Evolutionary conservation across 2,888 invertebrate genomes (phyloP), one percentile per base, ranked within the genome.

Genomic region (Cosmorhoe ocellata): DNA sequence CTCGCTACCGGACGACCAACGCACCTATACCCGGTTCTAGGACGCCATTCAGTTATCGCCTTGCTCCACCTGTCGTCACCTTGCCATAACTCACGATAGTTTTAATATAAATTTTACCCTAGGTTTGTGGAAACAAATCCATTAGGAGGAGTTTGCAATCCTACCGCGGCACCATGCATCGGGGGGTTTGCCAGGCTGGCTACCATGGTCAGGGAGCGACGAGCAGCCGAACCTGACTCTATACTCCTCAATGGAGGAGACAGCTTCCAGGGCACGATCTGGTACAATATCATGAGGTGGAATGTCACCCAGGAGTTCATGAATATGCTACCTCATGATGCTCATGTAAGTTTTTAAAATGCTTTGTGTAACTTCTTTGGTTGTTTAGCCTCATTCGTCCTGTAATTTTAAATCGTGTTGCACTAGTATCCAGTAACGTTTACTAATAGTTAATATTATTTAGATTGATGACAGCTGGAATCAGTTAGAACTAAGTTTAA

Each of bases 281-380:
- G 95, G 95, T 97, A 96, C 71, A 94, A 93, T 54, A 70, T 95
- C 1, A 89, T 94, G 32, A 86, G 93, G 60, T 95, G 95, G 94
- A 94, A 94, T 59, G 94, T 94, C 0, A 95, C 96, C 0, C 92
- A 94, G 30, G 84, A 93, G 39, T 95, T 97, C 66, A 92, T 97
- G 84, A 96, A 97, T 67, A 88, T 93, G 74, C 71, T 97, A 6
- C 92, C 93, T 2, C 94, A 95, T 67, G 95, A 96, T 71, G 97
- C 93, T 0, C 94, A 95, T 90, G 95, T 95, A 79, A 86, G 86
- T 81, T 24, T 26, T 40, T 10, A 2, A 33, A 8, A 18, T 11
- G 8, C n/a, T n/a, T n/a, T n/a, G n/a, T n/a, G n/a, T n/a, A n/a
- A n/a, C n/a, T n/a, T n/a, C n/a, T n/a, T n/a, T n/a, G n/a, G n/a